Evolutionary conservation across 2,113 vertebrate species (phyloP), one percentile per base, ranked within the genome.

Genomic region (Cinclus mexicanus): DNA sequence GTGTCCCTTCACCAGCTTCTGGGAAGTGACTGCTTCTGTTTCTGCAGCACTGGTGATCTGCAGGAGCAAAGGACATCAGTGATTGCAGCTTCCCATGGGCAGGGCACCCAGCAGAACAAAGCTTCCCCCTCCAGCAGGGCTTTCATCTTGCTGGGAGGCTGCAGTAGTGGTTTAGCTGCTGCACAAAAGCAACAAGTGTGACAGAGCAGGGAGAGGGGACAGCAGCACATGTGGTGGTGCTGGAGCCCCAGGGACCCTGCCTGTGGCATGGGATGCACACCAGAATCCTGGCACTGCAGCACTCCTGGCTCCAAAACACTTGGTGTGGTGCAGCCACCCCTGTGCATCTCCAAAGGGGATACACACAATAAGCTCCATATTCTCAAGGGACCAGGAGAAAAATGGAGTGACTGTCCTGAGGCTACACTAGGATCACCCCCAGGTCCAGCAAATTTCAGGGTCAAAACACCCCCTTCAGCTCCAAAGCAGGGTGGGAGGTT

Each of bases 1-100:
- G 1, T 99, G 99, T 11, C 99, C 99, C 95, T 99, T 99, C 94
- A 99, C 99, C 97, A 99, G 97, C 97, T 99, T 99, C 98, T 99
- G 99, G 19, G 97, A 97, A 1, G 99, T 99, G 65, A 99, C 91
- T 1, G 99, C 99, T 95, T 99, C 99, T 0, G 99, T 99, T 94
- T 99, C 99, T 0, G 98, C 97, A 0, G 98, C 98, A 11, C 98
- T 99, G 53, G 99, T 99, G 97, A 99, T 99, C 99, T 99, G 96
- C 5, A 90, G 55, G 77, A 75, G 85, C 17, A 89, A 28, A 55
- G 42, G 2, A 39, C 10, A 20, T 37, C 1, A 11, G 57, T 63
- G 53, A 68, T 1, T 1, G 1, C 19, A 50, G 29, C 68, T 67
- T 28, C 71, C n/a, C 6, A 0, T 0, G 6, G 0, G 28, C 17